These are phyloP conservation scores for Troides aeacus DNA, from an alignment of 2,888 invertebrate species.

Conservation along the genomic window DNA sequence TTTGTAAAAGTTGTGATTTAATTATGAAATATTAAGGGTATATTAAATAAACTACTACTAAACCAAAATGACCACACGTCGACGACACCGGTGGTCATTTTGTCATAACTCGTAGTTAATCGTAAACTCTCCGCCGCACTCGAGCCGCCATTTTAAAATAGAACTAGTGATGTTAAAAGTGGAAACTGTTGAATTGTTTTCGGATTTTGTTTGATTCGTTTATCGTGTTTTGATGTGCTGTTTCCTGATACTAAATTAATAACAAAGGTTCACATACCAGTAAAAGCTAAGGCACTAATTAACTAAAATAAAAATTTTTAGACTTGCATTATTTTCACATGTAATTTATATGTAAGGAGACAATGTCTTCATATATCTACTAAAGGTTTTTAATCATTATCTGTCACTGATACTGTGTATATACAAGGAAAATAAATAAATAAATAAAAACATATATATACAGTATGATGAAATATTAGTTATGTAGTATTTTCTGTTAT, in stretches of 20 bases:
- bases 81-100: slow-evolving; percentile 58
- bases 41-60: slow-evolving; percentile 61
- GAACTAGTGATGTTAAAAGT: slow-evolving; percentile 40
- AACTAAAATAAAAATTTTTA: too few relatives aligned
- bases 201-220: slow-evolving; percentile 44
- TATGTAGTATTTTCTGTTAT: too few relatives aligned
- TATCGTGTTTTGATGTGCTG: slow-evolving; percentile 42
- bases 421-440: too few relatives aligned
- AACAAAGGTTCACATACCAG: slow-evolving; percentile 18
- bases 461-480: too few relatives aligned
- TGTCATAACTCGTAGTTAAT: slow-evolving; percentile 61
- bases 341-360: neutral
- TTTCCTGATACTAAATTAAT: slow-evolving; percentile 33
- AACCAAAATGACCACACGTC: slow-evolving; percentile 54
- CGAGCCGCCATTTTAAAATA: slow-evolving; percentile 64
- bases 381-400: too few relatives aligned
- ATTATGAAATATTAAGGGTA: slow-evolving; percentile 37
- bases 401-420: too few relatives aligned
- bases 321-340: neutral
- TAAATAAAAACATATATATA: too few relatives aligned
- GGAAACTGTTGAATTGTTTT: slow-evolving; percentile 46
- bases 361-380: too few relatives aligned
- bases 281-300: neutral
- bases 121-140: slow-evolving; percentile 56
- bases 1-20: slow-evolving; percentile 13